These are phyloP conservation scores for Micrastur ruficollis DNA, from an alignment of 2,797 vertebrate species.

Conservation along the genomic window DNA sequence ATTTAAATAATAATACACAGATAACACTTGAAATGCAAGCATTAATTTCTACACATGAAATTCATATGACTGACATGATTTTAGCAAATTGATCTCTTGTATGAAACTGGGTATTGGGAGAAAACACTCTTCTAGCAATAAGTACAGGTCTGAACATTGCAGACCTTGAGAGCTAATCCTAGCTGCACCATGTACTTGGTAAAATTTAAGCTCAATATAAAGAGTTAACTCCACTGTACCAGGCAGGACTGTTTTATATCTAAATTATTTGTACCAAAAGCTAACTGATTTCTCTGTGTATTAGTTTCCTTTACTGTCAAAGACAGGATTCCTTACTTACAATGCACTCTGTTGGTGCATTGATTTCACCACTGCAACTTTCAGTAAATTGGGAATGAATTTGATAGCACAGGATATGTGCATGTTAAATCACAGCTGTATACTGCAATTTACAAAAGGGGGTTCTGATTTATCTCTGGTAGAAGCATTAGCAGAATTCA, in stretches of 20 bases:
- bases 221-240: not conserved
- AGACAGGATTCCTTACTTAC: not conserved
- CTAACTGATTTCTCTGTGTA: not conserved
- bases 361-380: not conserved
- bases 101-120: not conserved
- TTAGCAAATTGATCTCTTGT: not conserved
- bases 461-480: not conserved
- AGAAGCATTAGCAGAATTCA: not conserved
- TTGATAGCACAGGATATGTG: not conserved
- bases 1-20: not conserved
- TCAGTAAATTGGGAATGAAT: not conserved
- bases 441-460: not conserved
- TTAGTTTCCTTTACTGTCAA: not conserved
- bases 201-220: not conserved
- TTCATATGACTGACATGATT: not conserved
- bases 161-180: not conserved
- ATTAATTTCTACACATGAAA: not conserved
- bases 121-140: not conserved
- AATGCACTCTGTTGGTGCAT: not conserved
- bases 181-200: not conserved
- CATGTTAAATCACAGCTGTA: not conserved
- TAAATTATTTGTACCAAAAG: not conserved
- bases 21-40: no score
- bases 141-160: not conserved
- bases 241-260: not conserved